Conservation (phyloP, 1,140 invertebrate genomes). For the Dinothrombium tinctorium region DNA sequence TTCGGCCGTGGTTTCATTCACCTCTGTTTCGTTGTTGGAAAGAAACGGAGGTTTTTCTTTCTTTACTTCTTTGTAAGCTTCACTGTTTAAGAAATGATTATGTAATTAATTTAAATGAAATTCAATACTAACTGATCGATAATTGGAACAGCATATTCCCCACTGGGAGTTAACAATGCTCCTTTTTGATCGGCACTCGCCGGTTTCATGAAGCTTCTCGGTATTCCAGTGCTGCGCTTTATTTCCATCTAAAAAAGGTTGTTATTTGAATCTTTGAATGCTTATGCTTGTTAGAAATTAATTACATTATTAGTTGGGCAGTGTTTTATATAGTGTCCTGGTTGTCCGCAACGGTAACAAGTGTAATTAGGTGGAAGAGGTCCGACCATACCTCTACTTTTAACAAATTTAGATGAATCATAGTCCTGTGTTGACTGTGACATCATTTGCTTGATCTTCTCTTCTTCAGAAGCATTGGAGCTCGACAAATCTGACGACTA, state of each 20-base stretch:
- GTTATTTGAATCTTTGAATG: conserved; percentile 6
- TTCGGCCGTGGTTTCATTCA: conserved; percentile 32
- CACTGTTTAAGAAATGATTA: conserved; percentile 27
- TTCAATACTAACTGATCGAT: conserved; percentile 69
- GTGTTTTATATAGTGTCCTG: conserved; percentile 32
- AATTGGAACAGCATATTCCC: conserved; percentile 67
- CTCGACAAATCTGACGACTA: conserved; percentile 55
- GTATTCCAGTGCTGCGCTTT: conserved; percentile 88
- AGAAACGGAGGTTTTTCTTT: conserved; percentile 36
- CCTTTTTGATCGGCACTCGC: conserved; percentile 67
- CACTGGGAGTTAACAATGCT: conserved; percentile 74
- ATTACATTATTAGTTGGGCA: conserved; percentile 33
- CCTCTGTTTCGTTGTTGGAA: conserved; percentile 23
- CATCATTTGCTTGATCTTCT: conserved; percentile 93
- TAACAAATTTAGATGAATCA: conserved; percentile 77
- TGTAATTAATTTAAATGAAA: too few species aligned
- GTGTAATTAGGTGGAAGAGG: conserved; percentile 66
- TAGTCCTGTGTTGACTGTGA: conserved; percentile 84
- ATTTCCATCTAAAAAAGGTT: conserved; percentile 30
- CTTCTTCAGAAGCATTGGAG: conserved; percentile 77
- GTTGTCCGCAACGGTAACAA: conserved; percentile 31
- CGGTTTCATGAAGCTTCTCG: conserved; percentile 78
- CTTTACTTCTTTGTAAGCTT: conserved; percentile 49
- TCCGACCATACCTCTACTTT: conserved; percentile 24
- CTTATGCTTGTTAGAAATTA: conserved; percentile 10